These are phyloP conservation scores for Engraulis encrasicolus DNA, from an alignment of 2,113 vertebrate species.

Conservation along the genomic window DNA sequence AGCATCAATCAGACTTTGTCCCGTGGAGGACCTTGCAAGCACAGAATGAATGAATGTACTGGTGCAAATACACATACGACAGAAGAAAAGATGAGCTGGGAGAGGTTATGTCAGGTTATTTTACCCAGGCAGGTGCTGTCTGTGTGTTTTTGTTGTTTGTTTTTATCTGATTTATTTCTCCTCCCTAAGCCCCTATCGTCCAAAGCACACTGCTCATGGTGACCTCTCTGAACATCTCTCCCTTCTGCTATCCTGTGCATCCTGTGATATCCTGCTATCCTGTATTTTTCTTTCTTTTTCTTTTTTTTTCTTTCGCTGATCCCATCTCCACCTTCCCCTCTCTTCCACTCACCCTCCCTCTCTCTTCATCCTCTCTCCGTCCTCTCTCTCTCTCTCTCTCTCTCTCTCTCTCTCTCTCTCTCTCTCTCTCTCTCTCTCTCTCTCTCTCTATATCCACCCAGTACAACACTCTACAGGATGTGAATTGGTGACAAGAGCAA, in stretches of 20 bases:
- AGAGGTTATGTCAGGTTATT: background rate
- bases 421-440: background rate
- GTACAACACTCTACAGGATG: background rate
- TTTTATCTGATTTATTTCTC: conserved; percentile 29
- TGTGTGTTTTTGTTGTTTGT: background rate
- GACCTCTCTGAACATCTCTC: background rate
- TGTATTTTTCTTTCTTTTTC: no score
- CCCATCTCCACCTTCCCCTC: background rate
- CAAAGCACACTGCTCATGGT: background rate
- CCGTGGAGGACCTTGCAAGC: background rate
- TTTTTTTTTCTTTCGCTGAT: no score
- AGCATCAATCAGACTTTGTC: background rate
- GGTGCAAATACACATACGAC: background rate
- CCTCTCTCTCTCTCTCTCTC: no score
- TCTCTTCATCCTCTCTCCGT: background rate
- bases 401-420: no score
- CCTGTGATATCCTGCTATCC: no score
- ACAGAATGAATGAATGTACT: background rate
- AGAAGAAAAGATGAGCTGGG: conserved; percentile 36
- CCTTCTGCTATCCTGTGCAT: no score
- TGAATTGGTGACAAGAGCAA: background rate
- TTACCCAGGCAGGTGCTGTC: background rate
- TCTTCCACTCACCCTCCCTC: background rate
- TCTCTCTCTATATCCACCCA: background rate
- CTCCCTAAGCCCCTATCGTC: background rate